phyloP scores from a whole-genome alignment of 2,113 vertebrate genomes.

The Brachirus orientalis region DNA sequence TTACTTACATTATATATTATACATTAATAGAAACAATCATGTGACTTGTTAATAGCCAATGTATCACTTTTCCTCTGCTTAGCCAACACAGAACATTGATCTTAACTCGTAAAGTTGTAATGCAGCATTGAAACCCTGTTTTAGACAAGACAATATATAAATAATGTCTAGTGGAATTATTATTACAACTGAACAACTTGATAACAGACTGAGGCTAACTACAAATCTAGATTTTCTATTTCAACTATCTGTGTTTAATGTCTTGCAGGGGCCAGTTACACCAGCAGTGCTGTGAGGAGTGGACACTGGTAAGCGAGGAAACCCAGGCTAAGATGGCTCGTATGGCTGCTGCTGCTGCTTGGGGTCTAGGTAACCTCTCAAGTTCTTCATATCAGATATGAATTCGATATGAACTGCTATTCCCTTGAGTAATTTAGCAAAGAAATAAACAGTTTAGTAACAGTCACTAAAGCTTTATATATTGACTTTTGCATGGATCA shows the following conservation, averaged over 20 bases:
- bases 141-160: too few species aligned
- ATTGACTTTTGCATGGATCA: background rate
- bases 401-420: too few species aligned
- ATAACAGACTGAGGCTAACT: too few species aligned
- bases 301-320: constrained; percentile 95
- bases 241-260: constrained; percentile 18
- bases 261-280: constrained; percentile 94
- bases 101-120: too few species aligned
- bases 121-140: background rate
- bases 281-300: constrained; percentile 98
- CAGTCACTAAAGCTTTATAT: background rate
- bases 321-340: constrained; percentile 98
- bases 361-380: constrained; percentile 91
- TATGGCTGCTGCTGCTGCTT: constrained; percentile 98
- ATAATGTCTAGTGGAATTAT: too few species aligned
- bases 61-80: too few species aligned
- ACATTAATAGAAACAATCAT: too few species aligned
- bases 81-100: too few species aligned
- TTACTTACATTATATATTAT: too few species aligned
- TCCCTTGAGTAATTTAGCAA: background rate
- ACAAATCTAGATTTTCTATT: background rate
- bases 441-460: background rate
- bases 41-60: too few species aligned
- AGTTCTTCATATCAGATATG: background rate
- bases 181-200: too few species aligned